Percentiles rank a stretch among this genome's conserved stretches.
Evolutionary conservation across 2,113 vertebrate genomes (phyloP).

Genomic region (Empidonax traillii): DNA sequence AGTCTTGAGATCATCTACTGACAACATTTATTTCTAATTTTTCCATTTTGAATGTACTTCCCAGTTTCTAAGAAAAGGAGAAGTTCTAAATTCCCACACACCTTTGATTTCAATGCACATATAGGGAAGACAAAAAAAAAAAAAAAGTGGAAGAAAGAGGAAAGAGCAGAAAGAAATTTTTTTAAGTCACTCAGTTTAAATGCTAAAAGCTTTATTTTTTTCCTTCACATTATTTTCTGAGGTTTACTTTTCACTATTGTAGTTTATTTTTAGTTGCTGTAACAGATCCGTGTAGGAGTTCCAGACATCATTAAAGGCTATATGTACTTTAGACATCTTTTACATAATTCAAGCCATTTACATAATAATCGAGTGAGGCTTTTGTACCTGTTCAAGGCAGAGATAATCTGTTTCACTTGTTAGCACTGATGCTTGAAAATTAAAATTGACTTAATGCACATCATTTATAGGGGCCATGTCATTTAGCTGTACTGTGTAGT

Average conservation of each 20-base stretch:
- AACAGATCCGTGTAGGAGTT: not conserved
- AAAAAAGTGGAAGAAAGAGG: not conserved
- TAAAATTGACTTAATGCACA: not conserved
- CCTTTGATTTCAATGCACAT: not conserved
- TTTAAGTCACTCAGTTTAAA: not conserved
- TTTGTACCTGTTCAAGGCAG: not conserved
- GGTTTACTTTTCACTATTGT: not conserved
- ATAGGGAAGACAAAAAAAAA: not conserved
- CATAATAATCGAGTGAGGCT: not conserved
- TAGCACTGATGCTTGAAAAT: not conserved
- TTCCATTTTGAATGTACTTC: not conserved
- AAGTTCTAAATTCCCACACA: not conserved
- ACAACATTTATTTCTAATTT: not conserved
- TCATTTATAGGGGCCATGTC: rapidly evolving
- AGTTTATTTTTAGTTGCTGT: not conserved
- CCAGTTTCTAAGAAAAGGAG: not conserved
- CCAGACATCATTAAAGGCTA: not conserved
- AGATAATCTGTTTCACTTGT: not conserved
- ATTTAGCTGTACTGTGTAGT: not conserved
- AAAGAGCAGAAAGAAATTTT: not conserved
- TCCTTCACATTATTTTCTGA: not conserved
- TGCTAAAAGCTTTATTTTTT: not conserved
- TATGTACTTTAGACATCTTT: not conserved
- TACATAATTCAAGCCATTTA: not conserved
- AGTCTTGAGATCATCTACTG: not conserved